Evolutionary conservation across 2,797 vertebrate genomes (phyloP), one percentile per base, ranked within the genome.

Genomic region (Pipistrellus nathusii): DNA sequence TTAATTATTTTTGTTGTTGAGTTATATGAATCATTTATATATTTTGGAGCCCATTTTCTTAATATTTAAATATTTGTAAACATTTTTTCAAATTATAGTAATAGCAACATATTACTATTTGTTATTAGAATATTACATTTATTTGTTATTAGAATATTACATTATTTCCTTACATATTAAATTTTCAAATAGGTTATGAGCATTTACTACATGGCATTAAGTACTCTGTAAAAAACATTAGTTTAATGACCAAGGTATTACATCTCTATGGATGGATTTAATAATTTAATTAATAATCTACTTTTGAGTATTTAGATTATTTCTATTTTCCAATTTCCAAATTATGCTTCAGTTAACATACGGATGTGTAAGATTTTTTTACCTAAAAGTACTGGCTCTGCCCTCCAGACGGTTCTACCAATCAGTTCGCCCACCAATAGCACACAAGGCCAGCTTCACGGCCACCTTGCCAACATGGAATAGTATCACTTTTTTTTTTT

Each of bases 211-310:
- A 17, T 10, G 13, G 46, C n/a, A 77, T 68, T 85, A 78, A 66
- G 35, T 83, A 44, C 48, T 77, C 41, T 84, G 2, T 72, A 86
- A 51, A 66, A 59, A 27, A 27, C 15, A 23, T 64, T 76, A 25
- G 88, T 76, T 71, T 88, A 76, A 44, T 27, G 59, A 72, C 32
- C 73, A 21, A 10, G 59, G 21, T 51, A 64, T 72, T 71, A 32
- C 7, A 71, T 85, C n/a, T 11, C 27, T 59, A 41, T 5, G 17
- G 32, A 81, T 62, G 32, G 83, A 41, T 46, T 84, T 51, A 55
- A 83, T 55, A 7, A 75, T 93, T 87, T 53, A 59, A 85, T 51
- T 9, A 81, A 75, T 17, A 90, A 73, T 76, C 44, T 80, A 72
- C 55, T 35, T 3, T n/a, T 11, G 66, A 62, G 32, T 64, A 55